phyloP scores from a whole-genome alignment of 2,888 invertebrate species.

The Phymatocera aterrima region DNA sequence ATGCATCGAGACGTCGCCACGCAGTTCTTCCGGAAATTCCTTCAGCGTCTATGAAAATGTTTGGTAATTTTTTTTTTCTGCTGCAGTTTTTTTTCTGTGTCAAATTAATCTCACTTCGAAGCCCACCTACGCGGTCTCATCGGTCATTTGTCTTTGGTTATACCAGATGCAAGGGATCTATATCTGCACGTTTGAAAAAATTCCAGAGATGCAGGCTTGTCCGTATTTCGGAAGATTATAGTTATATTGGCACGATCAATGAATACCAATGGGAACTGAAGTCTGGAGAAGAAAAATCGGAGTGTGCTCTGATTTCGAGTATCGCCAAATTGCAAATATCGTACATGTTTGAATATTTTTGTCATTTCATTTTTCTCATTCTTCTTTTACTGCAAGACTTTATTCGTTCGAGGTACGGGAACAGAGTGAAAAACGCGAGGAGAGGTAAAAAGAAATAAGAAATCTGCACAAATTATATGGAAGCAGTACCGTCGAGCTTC shows the following conservation, averaged over 20 bases:
- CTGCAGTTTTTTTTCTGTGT: not conserved
- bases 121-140: slow-evolving; percentile 9
- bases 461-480: not conserved
- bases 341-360: too few relatives aligned
- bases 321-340: too few relatives aligned
- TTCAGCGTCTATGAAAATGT: slow-evolving; percentile 86
- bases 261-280: too few relatives aligned
- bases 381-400: not conserved
- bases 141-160: slow-evolving; percentile 38
- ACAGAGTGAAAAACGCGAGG: not conserved
- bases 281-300: too few relatives aligned
- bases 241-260: too few relatives aligned
- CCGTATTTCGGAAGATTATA: too few relatives aligned
- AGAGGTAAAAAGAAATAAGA: not conserved
- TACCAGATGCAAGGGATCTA: not conserved
- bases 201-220: too few relatives aligned
- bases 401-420: too few relatives aligned
- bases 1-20: slow-evolving; percentile 97
- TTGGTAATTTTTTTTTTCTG: not conserved
- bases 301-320: too few relatives aligned
- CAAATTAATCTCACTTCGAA: not conserved
- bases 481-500: not conserved
- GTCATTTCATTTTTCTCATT: not conserved
- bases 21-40: slow-evolving; percentile 96
- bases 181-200: too few relatives aligned